A percentile compares a stretch with the other conserved stretches of the same genome.
Conservation (phyloP, 2,797 vertebrate genomes). For the Hydrocynus forskahlii region DNA sequence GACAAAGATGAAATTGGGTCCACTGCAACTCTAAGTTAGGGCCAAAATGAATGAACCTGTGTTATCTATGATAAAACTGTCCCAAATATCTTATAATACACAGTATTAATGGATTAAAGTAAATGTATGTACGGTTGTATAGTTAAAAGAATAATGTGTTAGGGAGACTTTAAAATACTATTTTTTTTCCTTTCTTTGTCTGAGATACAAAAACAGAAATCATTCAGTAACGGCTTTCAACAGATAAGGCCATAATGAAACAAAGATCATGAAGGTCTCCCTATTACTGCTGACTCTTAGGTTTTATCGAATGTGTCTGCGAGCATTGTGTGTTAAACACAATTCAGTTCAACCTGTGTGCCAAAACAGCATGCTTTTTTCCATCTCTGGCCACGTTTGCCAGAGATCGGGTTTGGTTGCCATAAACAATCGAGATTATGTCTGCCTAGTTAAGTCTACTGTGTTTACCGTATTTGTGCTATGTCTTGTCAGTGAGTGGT, state of each 20-base stretch:
- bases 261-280: not conserved
- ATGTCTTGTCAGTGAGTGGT: conserved; percentile 10
- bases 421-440: conserved; percentile 52
- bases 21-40: conserved; percentile 28
- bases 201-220: not conserved
- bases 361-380: conserved; percentile 55
- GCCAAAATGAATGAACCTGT: conserved; percentile 5
- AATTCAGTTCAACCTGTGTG: conserved; percentile 54
- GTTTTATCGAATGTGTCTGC: conserved; percentile 25
- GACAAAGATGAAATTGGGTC: conserved; percentile 14
- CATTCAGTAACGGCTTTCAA: not conserved
- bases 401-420: conserved; percentile 63
- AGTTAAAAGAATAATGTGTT: not conserved
- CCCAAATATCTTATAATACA: not conserved
- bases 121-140: not conserved
- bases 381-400: conserved; percentile 46
- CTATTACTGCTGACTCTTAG: conserved; percentile 17
- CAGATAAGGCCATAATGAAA: not conserved
- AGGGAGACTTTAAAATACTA: not conserved
- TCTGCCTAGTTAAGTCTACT: conserved; percentile 52
- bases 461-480: not conserved
- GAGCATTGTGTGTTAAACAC: conserved; percentile 16
- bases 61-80: not conserved
- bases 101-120: conserved; percentile 32
- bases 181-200: not conserved